Evolutionary conservation across 2,113 vertebrate genomes (phyloP).

Genomic region (Mesembrinibis cayennensis): DNA sequence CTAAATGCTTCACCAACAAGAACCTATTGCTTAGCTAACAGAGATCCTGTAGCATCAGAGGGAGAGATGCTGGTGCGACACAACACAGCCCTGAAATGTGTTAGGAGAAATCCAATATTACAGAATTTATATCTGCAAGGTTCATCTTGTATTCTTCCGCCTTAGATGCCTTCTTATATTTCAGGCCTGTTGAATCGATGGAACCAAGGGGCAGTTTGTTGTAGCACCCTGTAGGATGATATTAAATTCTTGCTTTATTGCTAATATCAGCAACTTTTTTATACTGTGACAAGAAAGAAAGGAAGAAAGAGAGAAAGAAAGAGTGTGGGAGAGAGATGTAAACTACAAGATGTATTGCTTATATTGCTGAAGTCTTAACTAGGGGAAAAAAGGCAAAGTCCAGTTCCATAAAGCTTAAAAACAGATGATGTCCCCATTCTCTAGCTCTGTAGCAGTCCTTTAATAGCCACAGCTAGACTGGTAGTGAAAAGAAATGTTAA

Average conservation of each 20-base stretch:
- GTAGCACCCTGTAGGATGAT: slow-evolving; percentile 8
- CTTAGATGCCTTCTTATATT: slow-evolving; percentile 22
- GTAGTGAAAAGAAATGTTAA: not conserved
- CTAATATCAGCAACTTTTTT: slow-evolving; percentile 47
- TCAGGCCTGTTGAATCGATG: slow-evolving; percentile 9
- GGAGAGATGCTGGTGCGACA: not conserved
- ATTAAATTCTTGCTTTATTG: slow-evolving; percentile 51
- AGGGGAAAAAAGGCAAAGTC: not conserved
- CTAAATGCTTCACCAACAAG: not conserved
- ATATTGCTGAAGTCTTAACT: not conserved
- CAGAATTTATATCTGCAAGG: slow-evolving; percentile 40
- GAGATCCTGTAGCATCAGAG: not conserved
- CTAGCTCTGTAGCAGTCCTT: not conserved
- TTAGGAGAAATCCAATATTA: slow-evolving; percentile 29
- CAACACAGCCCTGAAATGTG: not conserved
- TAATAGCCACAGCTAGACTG: not conserved
- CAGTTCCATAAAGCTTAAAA: not conserved
- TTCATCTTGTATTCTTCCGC: not conserved
- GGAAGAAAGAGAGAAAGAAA: not conserved
- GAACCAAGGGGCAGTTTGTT: not conserved
- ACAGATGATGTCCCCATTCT: not conserved
- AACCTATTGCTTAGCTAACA: not conserved
- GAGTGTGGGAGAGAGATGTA: not conserved
- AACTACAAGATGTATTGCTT: not conserved
- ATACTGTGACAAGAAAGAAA: not conserved